Evolutionary conservation across 2,113 vertebrate genomes (phyloP).

Genomic region (Petrocephalus zakoni): DNA sequence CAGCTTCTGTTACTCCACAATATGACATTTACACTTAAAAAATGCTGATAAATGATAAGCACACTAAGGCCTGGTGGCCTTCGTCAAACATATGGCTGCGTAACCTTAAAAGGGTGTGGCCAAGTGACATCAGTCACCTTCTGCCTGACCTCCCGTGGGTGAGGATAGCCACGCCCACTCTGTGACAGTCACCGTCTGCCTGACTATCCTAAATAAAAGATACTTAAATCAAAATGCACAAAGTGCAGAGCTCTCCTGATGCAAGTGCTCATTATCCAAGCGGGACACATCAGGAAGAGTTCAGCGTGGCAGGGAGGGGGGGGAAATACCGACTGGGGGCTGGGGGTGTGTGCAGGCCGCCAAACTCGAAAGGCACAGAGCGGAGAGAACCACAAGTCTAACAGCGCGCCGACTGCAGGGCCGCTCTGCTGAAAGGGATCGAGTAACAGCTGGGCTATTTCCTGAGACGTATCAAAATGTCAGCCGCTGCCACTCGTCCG

Average conservation of each 20-base stretch:
- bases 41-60: neutral
- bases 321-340: neutral
- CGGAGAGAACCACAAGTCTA: neutral
- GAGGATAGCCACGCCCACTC: neutral
- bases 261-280: neutral
- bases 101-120: neutral
- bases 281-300: neutral
- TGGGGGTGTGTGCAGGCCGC: neutral
- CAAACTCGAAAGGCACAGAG: neutral
- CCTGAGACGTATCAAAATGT: neutral
- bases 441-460: neutral
- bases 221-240: neutral
- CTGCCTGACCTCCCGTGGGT: neutral
- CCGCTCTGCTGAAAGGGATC: neutral
- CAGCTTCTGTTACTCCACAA: neutral
- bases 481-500: neutral
- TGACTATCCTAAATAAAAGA: neutral
- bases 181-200: neutral
- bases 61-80: neutral
- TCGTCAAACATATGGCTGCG: neutral
- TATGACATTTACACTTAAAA: neutral
- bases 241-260: neutral
- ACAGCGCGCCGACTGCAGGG: neutral
- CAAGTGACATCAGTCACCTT: neutral
- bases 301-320: neutral